Percentiles rank a stretch among this genome's conserved stretches.
phyloP scores from a whole-genome alignment of 2,113 vertebrate species.

The Pachypanchax playfairii region DNA sequence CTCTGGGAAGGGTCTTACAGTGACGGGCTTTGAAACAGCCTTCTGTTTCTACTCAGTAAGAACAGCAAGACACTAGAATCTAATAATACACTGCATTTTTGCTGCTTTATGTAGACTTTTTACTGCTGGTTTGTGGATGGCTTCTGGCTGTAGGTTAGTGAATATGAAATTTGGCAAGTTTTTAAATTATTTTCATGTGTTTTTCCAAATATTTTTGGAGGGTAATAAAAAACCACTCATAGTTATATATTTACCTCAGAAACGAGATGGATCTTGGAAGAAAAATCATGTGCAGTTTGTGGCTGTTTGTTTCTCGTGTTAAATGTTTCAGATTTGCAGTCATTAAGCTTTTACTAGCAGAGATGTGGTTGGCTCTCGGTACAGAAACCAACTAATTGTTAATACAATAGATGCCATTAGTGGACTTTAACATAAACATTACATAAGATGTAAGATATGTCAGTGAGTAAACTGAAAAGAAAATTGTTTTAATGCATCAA shows the following conservation, averaged over 20 bases:
- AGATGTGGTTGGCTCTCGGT: conserved; percentile 27
- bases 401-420: conserved; percentile 42
- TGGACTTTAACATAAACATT: neutral
- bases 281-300: conserved; percentile 33
- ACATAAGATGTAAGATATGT: conserved; percentile 25
- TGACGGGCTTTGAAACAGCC: conserved; percentile 3
- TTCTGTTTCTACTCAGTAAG: conserved; percentile 6
- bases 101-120: neutral
- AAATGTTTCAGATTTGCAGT: conserved; percentile 41
- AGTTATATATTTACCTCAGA: conserved; percentile 19
- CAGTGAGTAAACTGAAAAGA: no score
- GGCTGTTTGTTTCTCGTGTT: conserved; percentile 28
- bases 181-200: conserved; percentile 16
- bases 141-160: conserved; percentile 25
- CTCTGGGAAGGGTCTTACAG: conserved; percentile 18
- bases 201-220: conserved; percentile 22
- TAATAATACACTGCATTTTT: conserved; percentile 20
- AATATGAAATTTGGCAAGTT: conserved; percentile 23
- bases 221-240: conserved; percentile 8
- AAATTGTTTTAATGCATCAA: no score
- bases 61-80: conserved; percentile 5
- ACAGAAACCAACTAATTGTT: conserved; percentile 17
- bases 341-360: conserved; percentile 47
- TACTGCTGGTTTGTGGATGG: conserved; percentile 26
- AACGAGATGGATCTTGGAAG: neutral